Base-by-base conservation (phyloP, 2,113 vertebrate species). In the Caretta caretta region DNA sequence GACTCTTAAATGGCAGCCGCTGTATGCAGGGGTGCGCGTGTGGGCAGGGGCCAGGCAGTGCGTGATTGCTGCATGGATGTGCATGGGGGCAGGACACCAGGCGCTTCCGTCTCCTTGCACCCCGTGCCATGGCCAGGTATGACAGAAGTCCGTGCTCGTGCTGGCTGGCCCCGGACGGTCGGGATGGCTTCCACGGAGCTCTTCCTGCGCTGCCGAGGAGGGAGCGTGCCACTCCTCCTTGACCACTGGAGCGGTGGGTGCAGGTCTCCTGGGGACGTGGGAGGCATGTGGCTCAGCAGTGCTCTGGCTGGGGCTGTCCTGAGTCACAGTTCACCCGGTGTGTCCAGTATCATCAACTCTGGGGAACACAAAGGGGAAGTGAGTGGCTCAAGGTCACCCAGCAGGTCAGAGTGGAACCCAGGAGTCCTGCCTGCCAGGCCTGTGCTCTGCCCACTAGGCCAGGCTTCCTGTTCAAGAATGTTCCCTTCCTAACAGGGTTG, bases 1-100 rank as follows among this genome's bases (percentile, higher is more conserved):
- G 95, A 89, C 81, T 88, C 85, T 89, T 90, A 90, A 94, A 92
- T 90, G 89, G 79, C 75, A 42, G 54, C 89, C 94, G 48, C 93
- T 94, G 91, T 1, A 0, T 31, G 5, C 38, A 51, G 90, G 31
- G 1, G 5, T 42, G 0, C 29, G 27, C 84, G 56, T 0, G 0
- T 49, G 2, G 87, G 82, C 29, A 3, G 80, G 89, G 80, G 50
- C 69, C 54, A 31, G 79, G 31, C 0, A 0, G 75, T 57, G 62
- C 35, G 4, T n/a, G 4, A 5, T 75, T 75, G 69, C 20, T 42
- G 22, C 75, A 46, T 48, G 42, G 42, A 42, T 24, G 75, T 27
- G 25, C 6, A 1, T 48, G 38, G 38, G 38, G 24, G 31, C 65
- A 72, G 10, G 65, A 20, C 65, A 69, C 72, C 10, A 24, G 42